Percentiles rank a stretch among this genome's conserved stretches.
Conservation (phyloP, 2,797 vertebrate species). For the Prunella strophiata region DNA sequence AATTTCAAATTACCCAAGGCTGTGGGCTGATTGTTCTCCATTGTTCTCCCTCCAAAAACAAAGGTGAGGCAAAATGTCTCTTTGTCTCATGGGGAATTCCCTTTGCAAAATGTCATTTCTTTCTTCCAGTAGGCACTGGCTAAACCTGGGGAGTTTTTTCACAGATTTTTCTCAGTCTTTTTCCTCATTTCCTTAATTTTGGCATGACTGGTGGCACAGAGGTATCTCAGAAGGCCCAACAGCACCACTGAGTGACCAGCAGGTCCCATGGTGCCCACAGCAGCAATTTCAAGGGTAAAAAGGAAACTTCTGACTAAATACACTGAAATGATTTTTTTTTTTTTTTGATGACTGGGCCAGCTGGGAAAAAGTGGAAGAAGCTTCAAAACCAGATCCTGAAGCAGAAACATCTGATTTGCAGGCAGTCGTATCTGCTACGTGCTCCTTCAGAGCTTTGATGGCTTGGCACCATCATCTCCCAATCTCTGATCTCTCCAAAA, state of each 20-base stretch:
- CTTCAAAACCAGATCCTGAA: conserved; percentile 29
- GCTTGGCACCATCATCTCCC: conserved; percentile 35
- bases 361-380: conserved; percentile 47
- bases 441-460: conserved; percentile 43
- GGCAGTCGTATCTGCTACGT: conserved; percentile 51
- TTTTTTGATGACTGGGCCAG: conserved; percentile 23
- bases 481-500: conserved; percentile 62
- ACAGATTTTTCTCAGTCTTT: background rate
- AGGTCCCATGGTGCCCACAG: background rate
- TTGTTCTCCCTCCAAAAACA: background rate
- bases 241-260: background rate
- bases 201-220: background rate
- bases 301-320: background rate
- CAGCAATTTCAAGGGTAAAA: background rate
- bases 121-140: background rate
- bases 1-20: background rate
- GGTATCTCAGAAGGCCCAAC: background rate
- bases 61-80: background rate
- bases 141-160: background rate
- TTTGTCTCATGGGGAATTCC: background rate
- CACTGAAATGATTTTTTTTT: background rate
- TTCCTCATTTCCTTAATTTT: background rate
- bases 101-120: background rate
- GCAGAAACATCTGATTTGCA: conserved; percentile 55
- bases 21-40: background rate